Conservation (phyloP, 2,113 vertebrate species). For the Echinops telfairi region DNA sequence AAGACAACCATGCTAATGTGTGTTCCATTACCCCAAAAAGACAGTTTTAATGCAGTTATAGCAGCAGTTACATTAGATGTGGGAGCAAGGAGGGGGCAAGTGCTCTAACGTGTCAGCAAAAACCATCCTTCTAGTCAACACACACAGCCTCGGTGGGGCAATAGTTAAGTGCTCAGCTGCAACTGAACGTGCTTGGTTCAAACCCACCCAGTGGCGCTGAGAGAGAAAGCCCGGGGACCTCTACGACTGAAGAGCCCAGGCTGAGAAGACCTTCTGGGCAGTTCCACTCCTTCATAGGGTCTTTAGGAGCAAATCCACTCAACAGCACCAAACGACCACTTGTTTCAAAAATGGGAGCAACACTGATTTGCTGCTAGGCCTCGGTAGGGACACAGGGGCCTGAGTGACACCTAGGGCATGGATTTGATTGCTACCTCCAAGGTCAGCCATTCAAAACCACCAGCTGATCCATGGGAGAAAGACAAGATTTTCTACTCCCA, state of each 20-base stretch:
- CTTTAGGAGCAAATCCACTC: not conserved
- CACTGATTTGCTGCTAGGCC: not conserved
- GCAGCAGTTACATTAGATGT: not conserved
- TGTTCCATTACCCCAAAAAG: constrained; percentile 7
- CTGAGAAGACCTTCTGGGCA: not conserved
- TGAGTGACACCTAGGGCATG: too few species aligned
- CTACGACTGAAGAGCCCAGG: not conserved
- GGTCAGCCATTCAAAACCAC: too few species aligned
- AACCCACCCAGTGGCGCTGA: not conserved
- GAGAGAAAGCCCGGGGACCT: not conserved
- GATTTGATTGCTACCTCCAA: too few species aligned
- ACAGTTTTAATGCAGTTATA: not conserved
- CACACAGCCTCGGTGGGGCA: too few species aligned
- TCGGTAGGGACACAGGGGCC: not conserved
- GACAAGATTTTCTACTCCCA: too few species aligned
- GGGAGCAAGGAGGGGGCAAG: not conserved
- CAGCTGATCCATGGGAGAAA: too few species aligned
- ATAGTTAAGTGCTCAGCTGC: not conserved
- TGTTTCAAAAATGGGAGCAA: not conserved
- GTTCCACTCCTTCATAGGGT: not conserved
- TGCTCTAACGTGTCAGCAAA: not conserved
- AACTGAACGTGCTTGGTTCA: not conserved
- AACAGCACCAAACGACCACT: not conserved
- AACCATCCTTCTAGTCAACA: not conserved
- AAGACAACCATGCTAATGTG: constrained; percentile 21